These are phyloP conservation scores for Procambarus clarkii DNA, from an alignment of 1,140 invertebrate genomes.

Conservation along the genomic window DNA sequence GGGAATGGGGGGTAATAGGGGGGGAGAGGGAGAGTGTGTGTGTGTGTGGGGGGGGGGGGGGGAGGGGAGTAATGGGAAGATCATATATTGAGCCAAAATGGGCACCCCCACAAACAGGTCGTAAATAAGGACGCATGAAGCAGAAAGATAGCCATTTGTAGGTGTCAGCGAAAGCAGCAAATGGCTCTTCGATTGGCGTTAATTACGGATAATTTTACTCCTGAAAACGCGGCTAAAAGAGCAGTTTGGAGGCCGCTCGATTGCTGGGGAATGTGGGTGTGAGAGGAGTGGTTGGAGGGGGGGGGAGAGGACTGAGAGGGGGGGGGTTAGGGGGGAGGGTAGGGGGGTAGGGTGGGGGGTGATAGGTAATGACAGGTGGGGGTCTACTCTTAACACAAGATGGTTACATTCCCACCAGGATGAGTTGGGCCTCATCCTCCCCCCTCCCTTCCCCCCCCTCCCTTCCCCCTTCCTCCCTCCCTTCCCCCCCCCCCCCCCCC, in stretches of 20 bases:
- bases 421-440: background rate
- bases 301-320: background rate
- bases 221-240: constrained; percentile 2
- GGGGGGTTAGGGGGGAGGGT: background rate
- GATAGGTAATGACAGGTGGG: background rate
- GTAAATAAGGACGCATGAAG: background rate
- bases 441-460: too few species aligned
- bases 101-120: background rate
- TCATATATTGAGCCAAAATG: constrained; percentile 5
- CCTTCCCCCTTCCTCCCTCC: too few species aligned
- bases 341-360: too few species aligned
- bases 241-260: background rate
- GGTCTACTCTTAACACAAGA: background rate
- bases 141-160: background rate
- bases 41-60: too few species aligned
- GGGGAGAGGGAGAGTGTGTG: too few species aligned
- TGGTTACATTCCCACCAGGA: background rate
- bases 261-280: background rate
- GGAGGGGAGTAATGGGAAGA: background rate
- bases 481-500: too few species aligned
- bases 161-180: background rate
- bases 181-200: background rate
- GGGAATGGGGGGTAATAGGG: too few species aligned
- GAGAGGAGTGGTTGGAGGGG: background rate
- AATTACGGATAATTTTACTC: constrained; percentile 2